Evolutionary conservation across 2,888 invertebrate genomes (phyloP), one percentile per base, ranked within the genome.

Genomic region (Atherix ibis): DNA sequence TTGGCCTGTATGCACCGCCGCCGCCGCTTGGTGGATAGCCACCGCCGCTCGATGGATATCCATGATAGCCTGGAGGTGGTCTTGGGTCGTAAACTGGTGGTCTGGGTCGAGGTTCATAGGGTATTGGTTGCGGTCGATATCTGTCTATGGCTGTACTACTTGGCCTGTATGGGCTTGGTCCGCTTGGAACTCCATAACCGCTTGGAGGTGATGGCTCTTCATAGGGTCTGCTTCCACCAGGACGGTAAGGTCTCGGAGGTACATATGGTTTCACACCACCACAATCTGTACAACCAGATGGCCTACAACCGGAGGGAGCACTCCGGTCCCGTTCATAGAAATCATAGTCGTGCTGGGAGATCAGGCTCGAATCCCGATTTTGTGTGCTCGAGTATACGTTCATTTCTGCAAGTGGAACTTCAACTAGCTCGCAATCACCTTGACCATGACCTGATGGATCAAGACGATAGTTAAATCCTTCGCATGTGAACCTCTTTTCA

Each of bases 391-490:
- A 60, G 36, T 61, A 62, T 1, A 76, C 50, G 50, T 83, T 76
- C 53, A 83, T 70, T 18, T 73, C 69, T 42, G 73, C 65, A 30
- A 78, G 66, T 0, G 83, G 79, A 31, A 76, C 65, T 9, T 80
- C 75, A 44, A 80, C 71, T 35, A 84, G 60, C 56, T 84, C 83
- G 50, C 84, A 84, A 16, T 77, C 73, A 8, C 82, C 81, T 57
- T 76, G 76, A 1, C 74, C 75, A 36, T 75, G 68, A 43, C 76
- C 76, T 0, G 70, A 66, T 2, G 71, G 70, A 53, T 79, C 80
- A 49, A 78, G 76, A 70, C 80, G 72, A 62, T 82, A 84, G 55
- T 83, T 84, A 51, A 84, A 85, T 44, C 83, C 84, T 58, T 82
- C 81, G 50, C 85, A 85, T 42, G 70, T 69, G 51, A 84, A 84